phyloP scores from a whole-genome alignment of 2,113 vertebrate species.

The Podarcis raffonei region DNA sequence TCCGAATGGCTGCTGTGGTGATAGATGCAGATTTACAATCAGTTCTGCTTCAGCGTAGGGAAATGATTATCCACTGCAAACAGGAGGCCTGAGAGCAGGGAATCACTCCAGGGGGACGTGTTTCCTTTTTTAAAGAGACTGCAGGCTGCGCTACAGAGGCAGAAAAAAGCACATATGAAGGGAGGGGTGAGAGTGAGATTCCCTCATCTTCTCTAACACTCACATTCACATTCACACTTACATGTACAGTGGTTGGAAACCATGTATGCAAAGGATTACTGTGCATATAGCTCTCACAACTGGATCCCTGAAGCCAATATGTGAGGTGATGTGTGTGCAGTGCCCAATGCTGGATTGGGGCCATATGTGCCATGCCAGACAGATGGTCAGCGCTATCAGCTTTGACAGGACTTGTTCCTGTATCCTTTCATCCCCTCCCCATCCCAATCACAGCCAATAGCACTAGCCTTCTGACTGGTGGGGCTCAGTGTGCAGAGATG shows the following conservation, averaged over 20 bases:
- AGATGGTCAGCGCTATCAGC: neutral
- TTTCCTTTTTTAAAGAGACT: slow-evolving; percentile 25
- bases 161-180: neutral
- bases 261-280: neutral
- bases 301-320: neutral
- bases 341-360: neutral
- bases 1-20: slow-evolving; percentile 74
- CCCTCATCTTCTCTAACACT: neutral
- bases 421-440: neutral
- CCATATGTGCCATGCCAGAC: neutral
- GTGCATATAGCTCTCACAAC: neutral
- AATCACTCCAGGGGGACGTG: slow-evolving; percentile 33
- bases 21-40: slow-evolving; percentile 80
- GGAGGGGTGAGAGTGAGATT: neutral
- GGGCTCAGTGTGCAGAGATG: neutral
- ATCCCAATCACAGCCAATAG: neutral
- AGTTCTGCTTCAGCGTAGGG: slow-evolving; percentile 40
- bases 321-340: neutral
- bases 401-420: neutral
- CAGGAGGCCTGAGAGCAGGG: slow-evolving; percentile 46
- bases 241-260: neutral
- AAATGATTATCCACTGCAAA: slow-evolving; percentile 66
- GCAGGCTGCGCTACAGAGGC: neutral
- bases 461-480: too few species aligned
- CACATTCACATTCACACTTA: neutral